Conservation (phyloP, 2,888 invertebrate genomes). For the Drosophila mettleri region DNA sequence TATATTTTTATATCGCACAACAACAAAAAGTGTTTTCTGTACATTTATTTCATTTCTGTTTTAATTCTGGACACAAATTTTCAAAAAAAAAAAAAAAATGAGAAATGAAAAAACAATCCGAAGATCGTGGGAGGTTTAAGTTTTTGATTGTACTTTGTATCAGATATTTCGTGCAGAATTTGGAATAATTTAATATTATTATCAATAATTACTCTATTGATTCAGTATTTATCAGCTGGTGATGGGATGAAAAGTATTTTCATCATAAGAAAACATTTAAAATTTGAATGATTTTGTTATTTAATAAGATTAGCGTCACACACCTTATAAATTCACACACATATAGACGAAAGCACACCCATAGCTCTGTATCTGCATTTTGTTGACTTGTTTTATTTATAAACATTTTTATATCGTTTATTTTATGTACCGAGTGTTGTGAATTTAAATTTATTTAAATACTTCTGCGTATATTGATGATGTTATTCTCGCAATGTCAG, state of each 20-base stretch:
- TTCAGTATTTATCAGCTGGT: background rate
- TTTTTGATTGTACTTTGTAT: constrained; percentile 50
- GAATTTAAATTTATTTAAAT: constrained; percentile 53
- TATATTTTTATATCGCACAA: constrained; percentile 44
- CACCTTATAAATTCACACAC: constrained; percentile 25
- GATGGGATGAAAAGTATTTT: constrained; percentile 9
- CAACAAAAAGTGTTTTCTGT: constrained; percentile 40
- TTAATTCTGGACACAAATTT: constrained; percentile 51
- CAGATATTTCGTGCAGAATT: background rate
- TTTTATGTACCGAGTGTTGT: constrained; percentile 31
- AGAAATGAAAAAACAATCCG: background rate
- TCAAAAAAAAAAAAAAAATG: constrained; percentile 1
- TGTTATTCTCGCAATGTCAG: constrained; percentile 9
- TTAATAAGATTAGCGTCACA: constrained; percentile 13
- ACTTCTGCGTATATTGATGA: constrained; percentile 42
- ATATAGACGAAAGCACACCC: background rate
- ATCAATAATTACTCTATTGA: too few species aligned
- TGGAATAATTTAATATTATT: background rate
- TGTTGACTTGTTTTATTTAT: constrained; percentile 58
- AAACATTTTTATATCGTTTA: constrained; percentile 53
- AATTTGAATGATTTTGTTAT: constrained; percentile 6
- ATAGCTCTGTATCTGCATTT: constrained; percentile 15
- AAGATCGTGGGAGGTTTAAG: constrained; percentile 69
- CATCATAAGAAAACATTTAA: background rate
- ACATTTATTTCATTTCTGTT: constrained; percentile 42